Base-by-base conservation (phyloP, 1,140 invertebrate species). In the Hypothenemus hampei region DNA sequence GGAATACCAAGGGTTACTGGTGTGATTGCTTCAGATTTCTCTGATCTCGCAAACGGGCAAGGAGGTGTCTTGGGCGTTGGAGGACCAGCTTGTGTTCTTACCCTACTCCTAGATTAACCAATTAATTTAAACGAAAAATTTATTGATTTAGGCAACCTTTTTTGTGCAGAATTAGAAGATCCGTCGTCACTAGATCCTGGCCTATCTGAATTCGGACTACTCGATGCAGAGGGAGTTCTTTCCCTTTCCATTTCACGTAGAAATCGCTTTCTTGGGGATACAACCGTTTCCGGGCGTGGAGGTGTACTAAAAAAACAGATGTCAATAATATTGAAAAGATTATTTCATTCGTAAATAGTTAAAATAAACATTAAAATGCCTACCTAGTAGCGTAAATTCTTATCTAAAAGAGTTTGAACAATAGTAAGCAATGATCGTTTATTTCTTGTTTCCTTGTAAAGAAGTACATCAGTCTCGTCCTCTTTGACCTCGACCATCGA, bases 201-300 rank as follows among this genome's bases (percentile, higher is more conserved):
- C 24, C 53, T 31, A 18, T 56, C 53, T 22, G 53, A 56, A 43
- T 31, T 56, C 1, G 53, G 53, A 37, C 53, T 56, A 22, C 53
- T 56, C 1, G 53, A 56, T 3, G 53, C 53, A 23, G 53, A 56
- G 7, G 53, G 53, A 7, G 53, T 56, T 59, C 56, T 65, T 35
- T 71, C 68, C 39, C 66, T 72, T 63, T 81, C 80, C 59, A 81
- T 65, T 58, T 81, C 80, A 11, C 78, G 73, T 7, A 82, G 62
- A 60, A 82, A 81, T 29, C 80, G 72, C 64, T 82, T 82, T 11
- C 80, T 69, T 10, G 80, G 80, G 18, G 80, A 81, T 3, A 81
- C 77, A 0, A 71, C 67, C 1, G 63, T 64, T 37, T 68, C 66
- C 1, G 60, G 47, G 11, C 65, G 47, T 4, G 74, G 72, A 8